phyloP scores from a whole-genome alignment of 2,888 invertebrate genomes.

The Cephalotes varians region DNA sequence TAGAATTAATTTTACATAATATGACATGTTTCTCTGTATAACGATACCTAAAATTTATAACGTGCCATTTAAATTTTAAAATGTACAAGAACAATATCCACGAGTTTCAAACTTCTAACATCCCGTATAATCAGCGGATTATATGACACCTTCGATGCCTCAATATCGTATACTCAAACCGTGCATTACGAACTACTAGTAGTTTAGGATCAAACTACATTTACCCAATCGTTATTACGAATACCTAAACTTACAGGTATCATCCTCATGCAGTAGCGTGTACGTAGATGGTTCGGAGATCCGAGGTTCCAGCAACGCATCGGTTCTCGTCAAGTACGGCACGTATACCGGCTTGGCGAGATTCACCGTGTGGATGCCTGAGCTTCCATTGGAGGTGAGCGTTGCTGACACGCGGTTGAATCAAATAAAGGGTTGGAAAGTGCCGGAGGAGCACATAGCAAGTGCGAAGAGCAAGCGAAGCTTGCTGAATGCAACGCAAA shows the following conservation, averaged over 20 bases:
- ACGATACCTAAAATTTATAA: background rate
- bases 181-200: background rate
- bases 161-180: background rate
- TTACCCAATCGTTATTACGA: background rate
- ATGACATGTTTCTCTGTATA: background rate
- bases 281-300: conserved; percentile 98
- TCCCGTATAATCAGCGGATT: background rate
- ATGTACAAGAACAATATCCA: background rate
- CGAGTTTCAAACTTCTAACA: conserved; percentile 8
- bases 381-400: conserved; percentile 95
- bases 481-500: conserved; percentile 70
- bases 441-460: conserved; percentile 90
- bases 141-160: background rate
- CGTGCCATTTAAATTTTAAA: background rate
- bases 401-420: conserved; percentile 96
- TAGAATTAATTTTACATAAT: background rate
- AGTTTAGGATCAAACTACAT: conserved; percentile 6
- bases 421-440: conserved; percentile 98
- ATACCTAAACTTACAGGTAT: conserved; percentile 89
- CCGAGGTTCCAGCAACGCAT: conserved; percentile 97
- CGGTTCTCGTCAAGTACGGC: conserved; percentile 96
- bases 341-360: conserved; percentile 95
- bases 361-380: conserved; percentile 99
- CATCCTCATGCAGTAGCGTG: conserved; percentile 97
- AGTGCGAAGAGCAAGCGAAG: conserved; percentile 84